phyloP scores from a whole-genome alignment of 2,797 vertebrate species.

The Labeo calbasu region DNA sequence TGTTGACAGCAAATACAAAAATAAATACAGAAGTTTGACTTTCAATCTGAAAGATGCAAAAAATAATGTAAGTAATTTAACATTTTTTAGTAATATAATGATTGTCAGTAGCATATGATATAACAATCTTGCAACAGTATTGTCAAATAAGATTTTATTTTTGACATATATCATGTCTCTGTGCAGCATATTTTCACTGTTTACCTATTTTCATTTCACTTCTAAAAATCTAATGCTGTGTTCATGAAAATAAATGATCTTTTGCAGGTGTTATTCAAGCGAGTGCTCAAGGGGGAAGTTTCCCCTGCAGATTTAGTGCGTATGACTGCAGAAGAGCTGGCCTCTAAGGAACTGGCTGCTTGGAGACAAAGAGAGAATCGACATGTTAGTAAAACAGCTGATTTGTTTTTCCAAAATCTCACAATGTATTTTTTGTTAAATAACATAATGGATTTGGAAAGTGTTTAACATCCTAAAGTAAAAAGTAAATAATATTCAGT shows the following conservation, averaged over 20 bases:
- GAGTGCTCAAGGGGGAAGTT: conserved; percentile 94
- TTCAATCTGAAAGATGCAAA: conserved; percentile 98
- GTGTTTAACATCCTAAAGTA: not conserved
- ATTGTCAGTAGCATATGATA: not conserved
- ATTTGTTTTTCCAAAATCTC: not conserved
- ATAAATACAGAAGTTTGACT: conserved; percentile 97
- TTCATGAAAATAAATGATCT: conserved; percentile 9
- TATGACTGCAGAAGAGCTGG: conserved; percentile 97
- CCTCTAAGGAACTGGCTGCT: conserved; percentile 96
- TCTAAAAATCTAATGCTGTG: not conserved
- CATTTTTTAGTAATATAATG: not conserved
- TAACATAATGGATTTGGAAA: conserved; percentile 7
- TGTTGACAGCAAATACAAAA: conserved; percentile 98
- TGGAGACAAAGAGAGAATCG: conserved; percentile 98
- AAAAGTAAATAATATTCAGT: not conserved
- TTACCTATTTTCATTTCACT: not conserved
- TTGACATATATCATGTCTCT: not conserved
- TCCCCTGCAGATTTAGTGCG: conserved; percentile 92
- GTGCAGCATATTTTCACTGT: not conserved
- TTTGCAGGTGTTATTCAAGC: conserved; percentile 87
- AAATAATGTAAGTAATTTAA: conserved; percentile 90
- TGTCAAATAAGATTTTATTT: not conserved
- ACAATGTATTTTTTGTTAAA: not conserved
- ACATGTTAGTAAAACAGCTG: conserved; percentile 83
- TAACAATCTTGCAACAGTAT: not conserved